Evolutionary conservation across 2,113 vertebrate species (phyloP).

Genomic region (Otolemur garnettii): DNA sequence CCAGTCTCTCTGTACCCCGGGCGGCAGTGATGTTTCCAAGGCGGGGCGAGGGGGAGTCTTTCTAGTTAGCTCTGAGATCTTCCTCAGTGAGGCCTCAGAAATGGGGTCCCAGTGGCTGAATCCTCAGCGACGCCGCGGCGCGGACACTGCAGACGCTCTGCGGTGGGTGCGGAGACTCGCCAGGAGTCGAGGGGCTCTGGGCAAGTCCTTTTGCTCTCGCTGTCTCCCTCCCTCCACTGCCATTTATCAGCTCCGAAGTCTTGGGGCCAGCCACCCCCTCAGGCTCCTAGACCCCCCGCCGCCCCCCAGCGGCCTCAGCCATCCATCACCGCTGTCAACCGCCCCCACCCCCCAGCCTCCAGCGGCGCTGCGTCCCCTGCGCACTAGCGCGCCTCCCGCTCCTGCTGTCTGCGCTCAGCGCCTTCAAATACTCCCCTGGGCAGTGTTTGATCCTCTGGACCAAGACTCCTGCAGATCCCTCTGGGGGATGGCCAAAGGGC

Average conservation of each 20-base stretch:
- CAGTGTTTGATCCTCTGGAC: constrained; percentile 76
- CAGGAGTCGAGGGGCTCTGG: constrained; percentile 63
- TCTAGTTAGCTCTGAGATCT: constrained; percentile 36
- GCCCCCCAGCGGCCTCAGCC: constrained; percentile 79
- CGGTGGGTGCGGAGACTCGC: constrained; percentile 78
- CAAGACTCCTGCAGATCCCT: constrained; percentile 43
- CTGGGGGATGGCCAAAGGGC: background rate
- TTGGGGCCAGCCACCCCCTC: constrained; percentile 76
- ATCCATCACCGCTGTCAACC: constrained; percentile 80
- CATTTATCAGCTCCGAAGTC: constrained; percentile 65
- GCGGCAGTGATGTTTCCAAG: constrained; percentile 61
- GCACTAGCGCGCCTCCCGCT: constrained; percentile 73
- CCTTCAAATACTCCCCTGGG: constrained; percentile 70
- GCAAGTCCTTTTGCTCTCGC: constrained; percentile 51
- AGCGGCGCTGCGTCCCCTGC: constrained; percentile 75
- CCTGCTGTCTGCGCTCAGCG: constrained; percentile 72
- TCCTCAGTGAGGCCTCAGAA: constrained; percentile 58
- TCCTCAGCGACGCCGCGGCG: constrained; percentile 53
- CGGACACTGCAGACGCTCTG: constrained; percentile 80
- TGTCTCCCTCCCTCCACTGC: constrained; percentile 51
- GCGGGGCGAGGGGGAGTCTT: constrained; percentile 51
- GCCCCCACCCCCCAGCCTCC: constrained; percentile 76
- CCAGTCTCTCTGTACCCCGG: constrained; percentile 35
- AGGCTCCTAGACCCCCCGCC: constrained; percentile 60
- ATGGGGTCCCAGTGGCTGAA: constrained; percentile 76